These are phyloP conservation scores for Gnathonemus longibarbis DNA, from an alignment of 2,113 vertebrate species.

Conservation along the genomic window DNA sequence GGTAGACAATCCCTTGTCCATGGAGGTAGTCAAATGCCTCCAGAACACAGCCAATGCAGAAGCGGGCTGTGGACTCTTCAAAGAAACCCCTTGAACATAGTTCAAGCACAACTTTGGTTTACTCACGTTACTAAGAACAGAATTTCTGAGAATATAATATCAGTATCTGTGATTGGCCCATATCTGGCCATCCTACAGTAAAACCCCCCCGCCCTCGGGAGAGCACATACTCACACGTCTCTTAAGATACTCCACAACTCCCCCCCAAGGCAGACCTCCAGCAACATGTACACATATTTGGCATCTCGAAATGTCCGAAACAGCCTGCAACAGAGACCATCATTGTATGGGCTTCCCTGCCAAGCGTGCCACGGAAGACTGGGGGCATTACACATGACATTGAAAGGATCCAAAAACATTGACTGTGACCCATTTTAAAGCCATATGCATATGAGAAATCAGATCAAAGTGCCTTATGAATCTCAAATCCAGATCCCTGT, in stretches of 20 bases:
- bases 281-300: slow-evolving; percentile 85
- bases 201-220: no score
- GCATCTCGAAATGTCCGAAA: slow-evolving; percentile 83
- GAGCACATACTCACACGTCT: slow-evolving; percentile 74
- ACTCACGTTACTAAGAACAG: neutral
- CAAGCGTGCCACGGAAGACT: neutral
- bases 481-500: neutral
- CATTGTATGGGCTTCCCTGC: neutral
- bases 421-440: neutral
- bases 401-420: neutral
- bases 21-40: slow-evolving; percentile 68
- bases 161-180: neutral
- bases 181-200: neutral
- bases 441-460: neutral
- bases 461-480: neutral
- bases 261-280: slow-evolving; percentile 86
- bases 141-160: neutral
- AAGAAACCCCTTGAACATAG: slow-evolving; percentile 53
- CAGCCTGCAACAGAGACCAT: slow-evolving; percentile 58
- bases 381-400: neutral
- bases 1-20: slow-evolving; percentile 54
- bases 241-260: slow-evolving; percentile 87
- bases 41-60: slow-evolving; percentile 62
- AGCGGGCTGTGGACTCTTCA: slow-evolving; percentile 58
- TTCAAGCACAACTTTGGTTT: neutral